These are phyloP conservation scores for Axinella damicornis DNA, from an alignment of 37 sponge, comb jelly and placozoan species.

Conservation along the genomic window DNA sequence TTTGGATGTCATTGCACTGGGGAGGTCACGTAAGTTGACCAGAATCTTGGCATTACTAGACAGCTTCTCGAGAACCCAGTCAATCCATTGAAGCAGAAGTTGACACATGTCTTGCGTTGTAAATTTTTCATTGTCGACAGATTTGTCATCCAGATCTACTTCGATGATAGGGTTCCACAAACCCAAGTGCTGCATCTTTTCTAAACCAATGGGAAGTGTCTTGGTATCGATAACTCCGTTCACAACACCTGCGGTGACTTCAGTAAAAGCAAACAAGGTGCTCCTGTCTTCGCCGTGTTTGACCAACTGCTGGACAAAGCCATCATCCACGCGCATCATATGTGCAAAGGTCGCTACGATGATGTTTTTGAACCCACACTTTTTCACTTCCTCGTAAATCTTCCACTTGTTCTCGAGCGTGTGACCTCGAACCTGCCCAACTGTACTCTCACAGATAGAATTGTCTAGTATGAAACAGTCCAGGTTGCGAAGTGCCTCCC, in stretches of 20 bases:
- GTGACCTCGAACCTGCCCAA: constrained; percentile 47
- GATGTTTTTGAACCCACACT: constrained; percentile 71
- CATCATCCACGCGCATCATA: constrained; percentile 2
- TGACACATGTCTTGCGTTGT: constrained; percentile 71
- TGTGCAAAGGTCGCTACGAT: constrained; percentile 78
- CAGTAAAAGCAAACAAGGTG: constrained; percentile 70
- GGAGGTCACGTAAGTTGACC: constrained; percentile 80
- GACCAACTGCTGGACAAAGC: constrained; percentile 68
- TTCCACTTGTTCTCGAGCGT: constrained; percentile 77
- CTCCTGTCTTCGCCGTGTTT: constrained; percentile 57
- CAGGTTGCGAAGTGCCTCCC: constrained; percentile 57
- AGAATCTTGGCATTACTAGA: constrained; percentile 48
- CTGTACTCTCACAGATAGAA: constrained; percentile 80
- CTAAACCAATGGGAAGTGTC: constrained; percentile 48
- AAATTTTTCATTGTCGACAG: constrained; percentile 54
- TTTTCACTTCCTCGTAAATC: constrained; percentile 71
- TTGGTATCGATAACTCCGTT: constrained; percentile 57
- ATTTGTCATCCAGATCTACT: constrained; percentile 45
- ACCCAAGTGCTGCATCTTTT: constrained; percentile 72
- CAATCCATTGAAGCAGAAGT: constrained; percentile 58
- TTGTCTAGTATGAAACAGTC: constrained; percentile 86
- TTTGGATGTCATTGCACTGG: constrained; percentile 45
- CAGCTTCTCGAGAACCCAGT: constrained; percentile 53
- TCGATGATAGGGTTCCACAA: constrained; percentile 73
- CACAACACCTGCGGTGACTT: constrained; percentile 30